Evolutionary conservation across 2,113 vertebrate genomes (phyloP).

Genomic region (Antennarius striatus): DNA sequence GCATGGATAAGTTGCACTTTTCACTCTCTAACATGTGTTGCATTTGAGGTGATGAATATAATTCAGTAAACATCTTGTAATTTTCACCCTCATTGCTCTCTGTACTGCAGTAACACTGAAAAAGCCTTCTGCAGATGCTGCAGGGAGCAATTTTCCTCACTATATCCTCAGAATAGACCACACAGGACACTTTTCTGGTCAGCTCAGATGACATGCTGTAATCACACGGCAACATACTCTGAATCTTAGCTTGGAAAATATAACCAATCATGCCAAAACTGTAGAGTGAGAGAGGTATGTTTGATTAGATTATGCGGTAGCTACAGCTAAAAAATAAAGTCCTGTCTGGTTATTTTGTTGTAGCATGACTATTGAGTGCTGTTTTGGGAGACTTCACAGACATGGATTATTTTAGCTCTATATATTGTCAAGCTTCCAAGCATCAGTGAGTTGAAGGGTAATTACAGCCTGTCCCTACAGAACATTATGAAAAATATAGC

Average conservation of each 20-base stretch:
- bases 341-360: conserved; percentile 5
- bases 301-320: no score
- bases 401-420: no score
- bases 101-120: neutral
- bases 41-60: neutral
- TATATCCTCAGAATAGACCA: no score
- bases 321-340: neutral
- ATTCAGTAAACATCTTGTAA: neutral
- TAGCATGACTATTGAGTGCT: neutral
- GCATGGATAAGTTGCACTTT: neutral
- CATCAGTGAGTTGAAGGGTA: conserved; percentile 17
- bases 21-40: neutral
- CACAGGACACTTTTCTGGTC: no score
- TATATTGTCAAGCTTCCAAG: neutral
- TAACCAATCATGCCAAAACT: no score
- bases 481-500: neutral
- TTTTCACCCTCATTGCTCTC: neutral
- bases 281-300: no score
- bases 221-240: no score
- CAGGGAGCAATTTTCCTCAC: neutral
- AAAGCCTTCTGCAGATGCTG: conserved; percentile 1
- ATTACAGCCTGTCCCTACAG: conserved; percentile 35
- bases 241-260: no score
- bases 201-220: no score
- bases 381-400: conserved; percentile 7